These are phyloP conservation scores for Mythimna ferrago DNA, from an alignment of 2,888 invertebrate genomes.

Conservation along the genomic window DNA sequence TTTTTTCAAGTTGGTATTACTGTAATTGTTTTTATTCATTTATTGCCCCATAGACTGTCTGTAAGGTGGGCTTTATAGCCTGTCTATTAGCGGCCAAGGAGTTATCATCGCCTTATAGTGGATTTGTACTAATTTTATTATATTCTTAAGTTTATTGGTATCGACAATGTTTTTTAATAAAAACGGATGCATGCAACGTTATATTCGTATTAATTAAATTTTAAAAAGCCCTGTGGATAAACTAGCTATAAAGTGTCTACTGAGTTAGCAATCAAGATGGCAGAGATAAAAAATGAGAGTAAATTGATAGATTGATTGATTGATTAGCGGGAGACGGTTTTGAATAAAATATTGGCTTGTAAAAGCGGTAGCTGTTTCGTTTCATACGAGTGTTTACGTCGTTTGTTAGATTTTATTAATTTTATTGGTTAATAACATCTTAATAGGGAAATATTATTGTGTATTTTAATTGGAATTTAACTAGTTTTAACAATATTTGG, in stretches of 20 bases:
- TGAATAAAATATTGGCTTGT: conserved; percentile 62
- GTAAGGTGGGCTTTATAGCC: conserved; percentile 83
- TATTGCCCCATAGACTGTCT: conserved; percentile 80
- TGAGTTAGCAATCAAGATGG: conserved; percentile 63
- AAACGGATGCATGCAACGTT: conserved; percentile 68
- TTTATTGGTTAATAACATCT: conserved; percentile 27
- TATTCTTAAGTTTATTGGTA: conserved; percentile 80
- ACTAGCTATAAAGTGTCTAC: conserved; percentile 61
- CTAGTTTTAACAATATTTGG: not conserved
- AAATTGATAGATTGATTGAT: conserved; percentile 66
- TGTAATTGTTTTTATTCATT: conserved; percentile 89
- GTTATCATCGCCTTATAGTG: conserved; percentile 78
- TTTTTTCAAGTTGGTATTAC: conserved; percentile 66
- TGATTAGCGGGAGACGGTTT: conserved; percentile 60
- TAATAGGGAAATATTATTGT: conserved; percentile 13
- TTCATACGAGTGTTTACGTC: conserved; percentile 39
- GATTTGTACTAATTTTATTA: conserved; percentile 85
- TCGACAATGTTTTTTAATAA: conserved; percentile 70
- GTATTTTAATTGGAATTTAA: conserved; percentile 4
- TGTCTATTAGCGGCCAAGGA: conserved; percentile 78
- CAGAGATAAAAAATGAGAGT: conserved; percentile 61
- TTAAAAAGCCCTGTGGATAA: conserved; percentile 58
- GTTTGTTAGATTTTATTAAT: conserved; percentile 40
- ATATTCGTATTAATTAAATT: conserved; percentile 66
- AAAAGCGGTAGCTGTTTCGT: conserved; percentile 52